These are phyloP conservation scores for Coelogynopora nodosa DNA, from an alignment of 2,888 invertebrate species.

Conservation along the genomic window DNA sequence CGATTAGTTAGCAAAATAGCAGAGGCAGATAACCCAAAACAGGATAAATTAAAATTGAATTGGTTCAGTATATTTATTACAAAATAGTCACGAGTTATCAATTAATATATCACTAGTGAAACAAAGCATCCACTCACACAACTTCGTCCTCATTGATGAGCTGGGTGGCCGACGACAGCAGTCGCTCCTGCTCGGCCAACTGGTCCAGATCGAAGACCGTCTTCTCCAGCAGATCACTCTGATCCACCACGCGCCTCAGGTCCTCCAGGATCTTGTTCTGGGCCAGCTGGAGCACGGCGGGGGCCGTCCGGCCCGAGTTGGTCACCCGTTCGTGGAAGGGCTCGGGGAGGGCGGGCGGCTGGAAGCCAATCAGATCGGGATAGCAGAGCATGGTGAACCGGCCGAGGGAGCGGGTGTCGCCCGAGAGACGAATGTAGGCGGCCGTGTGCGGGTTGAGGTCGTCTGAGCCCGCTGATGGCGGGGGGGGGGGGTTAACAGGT, in stretches of 20 bases:
- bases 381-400: slow-evolving; percentile 73
- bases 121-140: too few species aligned
- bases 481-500: too few species aligned
- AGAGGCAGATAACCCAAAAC: too few species aligned
- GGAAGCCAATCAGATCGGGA: slow-evolving; percentile 69
- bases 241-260: slow-evolving; percentile 69
- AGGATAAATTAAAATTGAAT: too few species aligned
- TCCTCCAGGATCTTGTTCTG: slow-evolving; percentile 64
- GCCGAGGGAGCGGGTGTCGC: slow-evolving; percentile 65
- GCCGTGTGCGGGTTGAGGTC: slow-evolving; percentile 51
- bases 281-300: not conserved
- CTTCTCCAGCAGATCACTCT: slow-evolving; percentile 66
- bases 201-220: slow-evolving; percentile 74
- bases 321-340: not conserved
- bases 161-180: not conserved
- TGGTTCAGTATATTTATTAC: too few species aligned
- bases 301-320: not conserved
- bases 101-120: too few species aligned
- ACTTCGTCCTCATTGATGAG: not conserved
- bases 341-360: not conserved
- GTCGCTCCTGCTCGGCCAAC: slow-evolving; percentile 53
- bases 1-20: too few species aligned
- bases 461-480: too few species aligned
- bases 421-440: slow-evolving; percentile 55
- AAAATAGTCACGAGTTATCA: too few species aligned